Percentiles rank a stretch among this genome's conserved stretches.
phyloP scores from a whole-genome alignment of 1,140 invertebrate species.

The Sinonovacula constricta region DNA sequence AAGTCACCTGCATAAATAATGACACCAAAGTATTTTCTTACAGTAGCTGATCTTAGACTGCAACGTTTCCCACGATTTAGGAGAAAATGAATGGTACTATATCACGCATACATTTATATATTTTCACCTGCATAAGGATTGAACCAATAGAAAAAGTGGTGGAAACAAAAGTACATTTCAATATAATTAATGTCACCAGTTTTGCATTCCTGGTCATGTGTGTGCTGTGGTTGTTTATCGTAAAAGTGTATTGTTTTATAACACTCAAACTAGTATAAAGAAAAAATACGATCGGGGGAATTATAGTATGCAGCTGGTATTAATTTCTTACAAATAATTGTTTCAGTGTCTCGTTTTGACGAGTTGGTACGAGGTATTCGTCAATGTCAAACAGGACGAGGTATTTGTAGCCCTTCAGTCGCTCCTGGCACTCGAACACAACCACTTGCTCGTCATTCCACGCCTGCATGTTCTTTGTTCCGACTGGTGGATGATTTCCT shows the following conservation, averaged over 20 bases:
- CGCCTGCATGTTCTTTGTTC: constrained; percentile 33
- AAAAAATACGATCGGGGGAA: background rate
- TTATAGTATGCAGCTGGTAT: background rate
- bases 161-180: too few species aligned
- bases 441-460: constrained; percentile 49
- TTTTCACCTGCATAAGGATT: too few species aligned
- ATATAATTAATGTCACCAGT: background rate
- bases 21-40: too few species aligned
- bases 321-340: constrained; percentile 17
- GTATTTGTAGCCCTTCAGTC: constrained; percentile 34
- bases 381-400: constrained; percentile 27
- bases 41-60: too few species aligned
- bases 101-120: too few species aligned
- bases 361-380: constrained; percentile 29
- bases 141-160: too few species aligned
- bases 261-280: background rate
- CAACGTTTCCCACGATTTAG: too few species aligned
- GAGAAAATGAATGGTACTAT: too few species aligned
- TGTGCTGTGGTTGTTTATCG: too few species aligned
- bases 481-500: too few species aligned
- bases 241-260: too few species aligned
- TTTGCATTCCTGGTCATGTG: background rate
- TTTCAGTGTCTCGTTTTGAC: background rate
- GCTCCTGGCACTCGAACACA: constrained; percentile 35
- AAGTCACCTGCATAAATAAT: too few species aligned